phyloP scores from a whole-genome alignment of 2,797 vertebrate genomes.

The Anomalospiza imberbis region DNA sequence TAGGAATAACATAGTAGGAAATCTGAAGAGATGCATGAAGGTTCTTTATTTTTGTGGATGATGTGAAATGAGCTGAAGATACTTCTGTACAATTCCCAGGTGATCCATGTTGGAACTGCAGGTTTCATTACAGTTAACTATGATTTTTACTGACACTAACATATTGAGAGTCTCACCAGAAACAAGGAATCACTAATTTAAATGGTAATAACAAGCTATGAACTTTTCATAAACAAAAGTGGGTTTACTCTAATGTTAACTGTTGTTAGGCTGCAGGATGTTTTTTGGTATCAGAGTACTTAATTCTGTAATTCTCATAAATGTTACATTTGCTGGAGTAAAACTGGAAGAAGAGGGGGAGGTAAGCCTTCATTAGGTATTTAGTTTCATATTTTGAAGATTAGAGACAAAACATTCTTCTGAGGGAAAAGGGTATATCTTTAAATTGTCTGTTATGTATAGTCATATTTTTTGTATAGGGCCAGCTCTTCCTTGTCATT shows the following conservation, averaged over 20 bases:
- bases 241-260: background rate
- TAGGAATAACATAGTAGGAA: background rate
- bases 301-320: background rate
- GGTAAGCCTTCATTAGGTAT: background rate
- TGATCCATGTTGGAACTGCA: background rate
- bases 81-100: background rate
- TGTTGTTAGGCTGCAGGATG: background rate
- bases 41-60: background rate
- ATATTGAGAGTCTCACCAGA: background rate
- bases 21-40: background rate
- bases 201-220: background rate
- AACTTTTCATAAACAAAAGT: background rate
- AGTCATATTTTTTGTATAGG: background rate
- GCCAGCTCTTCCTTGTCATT: background rate
- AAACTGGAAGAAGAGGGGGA: background rate
- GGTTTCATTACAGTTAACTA: background rate
- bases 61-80: background rate
- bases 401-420: background rate
- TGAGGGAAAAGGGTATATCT: background rate
- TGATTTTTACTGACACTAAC: background rate
- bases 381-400: background rate
- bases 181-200: background rate
- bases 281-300: background rate
- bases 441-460: background rate
- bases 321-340: background rate